These are phyloP conservation scores for Ennomos quercinarius DNA, from an alignment of 2,888 invertebrate species.

Conservation along the genomic window DNA sequence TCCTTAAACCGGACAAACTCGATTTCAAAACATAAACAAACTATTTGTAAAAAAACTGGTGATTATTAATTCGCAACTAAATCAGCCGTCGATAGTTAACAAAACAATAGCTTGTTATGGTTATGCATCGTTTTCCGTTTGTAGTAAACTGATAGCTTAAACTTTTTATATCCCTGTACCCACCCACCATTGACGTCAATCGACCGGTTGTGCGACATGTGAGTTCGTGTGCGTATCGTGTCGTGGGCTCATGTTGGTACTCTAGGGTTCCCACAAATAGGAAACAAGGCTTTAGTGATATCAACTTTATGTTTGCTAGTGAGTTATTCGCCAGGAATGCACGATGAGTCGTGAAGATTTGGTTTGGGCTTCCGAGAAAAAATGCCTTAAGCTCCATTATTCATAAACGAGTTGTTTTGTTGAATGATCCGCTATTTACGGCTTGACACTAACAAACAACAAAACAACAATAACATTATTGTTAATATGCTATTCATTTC, in stretches of 20 bases:
- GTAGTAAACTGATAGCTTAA: constrained; percentile 80
- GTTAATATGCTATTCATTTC: no score
- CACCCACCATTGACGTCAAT: constrained; percentile 82
- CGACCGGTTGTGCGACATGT: constrained; percentile 63
- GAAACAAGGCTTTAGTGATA: neutral
- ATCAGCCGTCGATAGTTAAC: constrained; percentile 45
- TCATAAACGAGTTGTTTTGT: neutral
- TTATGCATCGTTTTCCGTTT: constrained; percentile 60
- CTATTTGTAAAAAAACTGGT: constrained; percentile 22
- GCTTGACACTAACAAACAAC: no score
- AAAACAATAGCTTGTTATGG: constrained; percentile 75
- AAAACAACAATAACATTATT: no score
- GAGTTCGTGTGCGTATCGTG: constrained; percentile 8
- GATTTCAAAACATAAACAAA: constrained; percentile 14
- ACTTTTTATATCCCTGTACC: constrained; percentile 70
- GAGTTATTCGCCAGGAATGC: constrained; percentile 1
- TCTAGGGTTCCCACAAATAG: constrained; percentile 15
- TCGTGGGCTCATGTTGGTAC: constrained; percentile 5
- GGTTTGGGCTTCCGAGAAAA: constrained; percentile 1
- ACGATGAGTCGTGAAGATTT: constrained; percentile 1
- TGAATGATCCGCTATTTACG: neutral
- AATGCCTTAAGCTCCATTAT: constrained; percentile 9
- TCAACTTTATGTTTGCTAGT: neutral
- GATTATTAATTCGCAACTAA: constrained; percentile 15
- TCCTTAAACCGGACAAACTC: neutral